Percentiles rank a stretch among this genome's conserved stretches.
These are phyloP conservation scores for Caenorhabditis latens DNA, from an alignment of 1,140 invertebrate genomes.

Conservation along the genomic window DNA sequence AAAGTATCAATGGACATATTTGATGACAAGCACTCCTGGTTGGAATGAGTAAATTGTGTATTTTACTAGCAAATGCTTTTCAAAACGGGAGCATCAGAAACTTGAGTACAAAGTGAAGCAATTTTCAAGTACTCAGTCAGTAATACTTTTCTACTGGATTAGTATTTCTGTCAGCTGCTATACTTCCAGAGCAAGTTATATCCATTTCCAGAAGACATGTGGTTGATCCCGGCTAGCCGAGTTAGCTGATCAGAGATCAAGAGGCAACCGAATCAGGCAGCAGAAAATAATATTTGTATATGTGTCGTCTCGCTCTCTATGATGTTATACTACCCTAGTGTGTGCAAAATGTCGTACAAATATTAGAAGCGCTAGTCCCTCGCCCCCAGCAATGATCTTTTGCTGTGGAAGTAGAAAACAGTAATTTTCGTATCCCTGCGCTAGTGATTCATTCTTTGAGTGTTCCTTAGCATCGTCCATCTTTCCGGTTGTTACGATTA, in stretches of 20 bases:
- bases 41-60: too few relatives aligned
- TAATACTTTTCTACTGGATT: too few relatives aligned
- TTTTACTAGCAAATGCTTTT: too few relatives aligned
- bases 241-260: constrained; percentile 27
- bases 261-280: constrained; percentile 10
- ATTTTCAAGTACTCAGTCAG: too few relatives aligned
- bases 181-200: too few relatives aligned
- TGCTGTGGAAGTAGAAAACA: background rate
- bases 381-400: background rate
- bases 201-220: background rate
- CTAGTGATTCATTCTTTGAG: background rate
- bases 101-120: too few relatives aligned
- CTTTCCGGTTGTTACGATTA: background rate
- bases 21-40: too few relatives aligned
- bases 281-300: constrained; percentile 38
- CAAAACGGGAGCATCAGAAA: too few relatives aligned
- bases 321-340: constrained; percentile 8
- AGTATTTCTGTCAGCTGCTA: too few relatives aligned
- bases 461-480: background rate
- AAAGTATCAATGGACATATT: background rate
- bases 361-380: constrained; percentile 14
- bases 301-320: background rate
- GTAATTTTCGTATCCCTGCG: background rate
- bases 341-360: constrained; percentile 6
- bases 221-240: background rate